Evolutionary conservation across 2,797 vertebrate genomes (phyloP).

Genomic region (Aratinga solstitialis): DNA sequence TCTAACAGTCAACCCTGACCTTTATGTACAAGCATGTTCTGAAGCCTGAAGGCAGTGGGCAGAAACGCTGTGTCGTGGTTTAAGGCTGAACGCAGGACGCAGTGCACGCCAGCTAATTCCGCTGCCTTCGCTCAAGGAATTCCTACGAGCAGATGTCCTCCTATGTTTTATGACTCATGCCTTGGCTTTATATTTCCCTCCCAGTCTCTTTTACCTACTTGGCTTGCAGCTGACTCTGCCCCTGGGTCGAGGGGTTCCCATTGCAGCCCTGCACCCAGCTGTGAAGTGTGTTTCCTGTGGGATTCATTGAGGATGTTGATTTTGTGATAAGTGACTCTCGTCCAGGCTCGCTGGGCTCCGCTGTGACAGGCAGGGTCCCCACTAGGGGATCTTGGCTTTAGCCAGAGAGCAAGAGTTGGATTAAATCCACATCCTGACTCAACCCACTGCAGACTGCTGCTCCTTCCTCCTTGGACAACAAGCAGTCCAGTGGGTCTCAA

Average conservation of each 20-base stretch:
- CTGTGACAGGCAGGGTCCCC: neutral
- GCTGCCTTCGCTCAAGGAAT: neutral
- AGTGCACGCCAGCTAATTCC: neutral
- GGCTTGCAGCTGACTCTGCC: rapidly evolving
- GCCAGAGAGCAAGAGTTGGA: neutral
- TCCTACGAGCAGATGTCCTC: neutral
- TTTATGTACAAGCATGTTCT: rapidly evolving
- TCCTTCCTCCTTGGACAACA: neutral
- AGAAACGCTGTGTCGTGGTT: neutral
- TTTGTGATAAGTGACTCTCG: neutral
- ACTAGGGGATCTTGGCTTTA: neutral
- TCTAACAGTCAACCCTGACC: neutral
- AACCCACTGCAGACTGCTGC: neutral
- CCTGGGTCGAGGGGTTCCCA: neutral
- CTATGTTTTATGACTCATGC: neutral
- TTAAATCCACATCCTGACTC: constrained; percentile 28
- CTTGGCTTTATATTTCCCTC: neutral
- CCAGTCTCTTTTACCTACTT: neutral
- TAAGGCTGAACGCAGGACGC: neutral
- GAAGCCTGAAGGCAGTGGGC: neutral
- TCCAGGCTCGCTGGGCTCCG: neutral
- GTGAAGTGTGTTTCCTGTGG: neutral
- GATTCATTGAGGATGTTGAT: neutral
- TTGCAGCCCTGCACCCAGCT: neutral
- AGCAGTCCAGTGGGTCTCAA: neutral